Conservation (phyloP, 2,797 vertebrate genomes). For the Synanceia verrucosa region DNA sequence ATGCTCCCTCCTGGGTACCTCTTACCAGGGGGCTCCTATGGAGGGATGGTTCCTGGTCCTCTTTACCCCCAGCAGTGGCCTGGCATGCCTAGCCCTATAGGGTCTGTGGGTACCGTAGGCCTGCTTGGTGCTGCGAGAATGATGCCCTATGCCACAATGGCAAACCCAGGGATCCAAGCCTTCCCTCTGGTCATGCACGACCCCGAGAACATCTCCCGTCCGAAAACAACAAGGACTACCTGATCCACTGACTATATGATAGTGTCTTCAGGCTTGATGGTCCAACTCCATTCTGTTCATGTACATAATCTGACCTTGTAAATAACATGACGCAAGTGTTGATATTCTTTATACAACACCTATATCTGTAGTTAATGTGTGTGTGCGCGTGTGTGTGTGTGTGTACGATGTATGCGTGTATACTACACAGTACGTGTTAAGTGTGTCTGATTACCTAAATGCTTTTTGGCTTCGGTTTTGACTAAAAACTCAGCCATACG, state of each 20-base stretch:
- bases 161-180: conserved; percentile 74
- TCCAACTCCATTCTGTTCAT: conserved; percentile 38
- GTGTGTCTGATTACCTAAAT: conserved; percentile 58
- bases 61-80: conserved; percentile 82
- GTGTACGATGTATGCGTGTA: conserved; percentile 21
- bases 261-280: conserved; percentile 31
- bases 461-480: conserved; percentile 70
- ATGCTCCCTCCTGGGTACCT: conserved; percentile 70
- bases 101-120: conserved; percentile 65
- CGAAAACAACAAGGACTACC: conserved; percentile 83
- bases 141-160: conserved; percentile 71
- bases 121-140: conserved; percentile 69
- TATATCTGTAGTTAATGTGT: conserved; percentile 52
- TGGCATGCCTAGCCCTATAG: conserved; percentile 60
- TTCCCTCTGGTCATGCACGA: conserved; percentile 80
- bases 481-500: conserved; percentile 71
- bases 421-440: conserved; percentile 47
- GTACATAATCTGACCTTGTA: conserved; percentile 74
- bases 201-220: conserved; percentile 68
- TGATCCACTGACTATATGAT: conserved; percentile 66
- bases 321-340: conserved; percentile 68
- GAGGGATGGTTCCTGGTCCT: conserved; percentile 76
- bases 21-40: conserved; percentile 78
- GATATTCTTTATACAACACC: conserved; percentile 64
- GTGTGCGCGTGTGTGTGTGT: conserved; percentile 43